Evolutionary conservation across 2,888 invertebrate genomes (phyloP).

Genomic region (Ophioninae sp.): DNA sequence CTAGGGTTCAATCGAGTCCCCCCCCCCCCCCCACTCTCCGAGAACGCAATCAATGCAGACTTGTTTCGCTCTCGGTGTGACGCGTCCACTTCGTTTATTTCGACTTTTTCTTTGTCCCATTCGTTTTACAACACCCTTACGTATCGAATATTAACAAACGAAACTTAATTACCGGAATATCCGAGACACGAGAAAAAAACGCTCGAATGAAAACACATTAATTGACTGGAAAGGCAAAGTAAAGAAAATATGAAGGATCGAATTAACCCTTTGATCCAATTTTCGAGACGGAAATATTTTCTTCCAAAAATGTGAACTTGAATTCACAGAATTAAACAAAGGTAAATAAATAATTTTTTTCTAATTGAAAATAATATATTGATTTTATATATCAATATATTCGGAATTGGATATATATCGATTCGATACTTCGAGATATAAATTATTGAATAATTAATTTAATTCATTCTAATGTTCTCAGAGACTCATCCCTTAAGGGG

Average conservation of each 20-base stretch:
- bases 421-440: too few species aligned
- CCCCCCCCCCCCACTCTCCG: constrained; percentile 2
- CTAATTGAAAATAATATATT: too few species aligned
- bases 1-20: background rate
- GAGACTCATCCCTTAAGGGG: too few species aligned
- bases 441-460: too few species aligned
- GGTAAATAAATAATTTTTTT: too few species aligned
- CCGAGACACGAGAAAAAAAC: background rate
- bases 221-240: background rate
- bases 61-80: constrained; percentile 24
- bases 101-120: background rate
- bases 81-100: background rate
- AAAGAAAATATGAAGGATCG: background rate
- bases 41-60: constrained; percentile 46
- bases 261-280: background rate
- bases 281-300: background rate
- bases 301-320: background rate
- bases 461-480: too few species aligned
- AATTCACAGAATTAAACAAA: too few species aligned
- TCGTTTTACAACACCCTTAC: background rate
- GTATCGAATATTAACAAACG: constrained; percentile 15
- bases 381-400: too few species aligned
- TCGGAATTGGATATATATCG: too few species aligned
- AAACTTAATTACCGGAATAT: constrained; percentile 1
- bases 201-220: background rate